Conservation (phyloP, 64 coral and sea anemone species). For the Pocillopora verrucosa region DNA sequence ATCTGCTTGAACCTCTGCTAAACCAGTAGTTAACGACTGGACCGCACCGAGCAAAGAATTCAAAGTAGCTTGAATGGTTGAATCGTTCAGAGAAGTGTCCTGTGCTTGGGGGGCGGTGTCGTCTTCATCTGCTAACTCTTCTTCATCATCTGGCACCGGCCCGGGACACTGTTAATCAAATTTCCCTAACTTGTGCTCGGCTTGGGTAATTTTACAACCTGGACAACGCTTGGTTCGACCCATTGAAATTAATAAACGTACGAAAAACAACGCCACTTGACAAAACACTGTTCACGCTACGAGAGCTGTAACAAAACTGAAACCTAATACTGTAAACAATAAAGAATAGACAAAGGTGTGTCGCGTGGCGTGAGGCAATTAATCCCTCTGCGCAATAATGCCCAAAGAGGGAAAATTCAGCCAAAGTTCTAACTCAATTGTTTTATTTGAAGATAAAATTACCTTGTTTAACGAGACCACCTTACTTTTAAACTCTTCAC, state of each 20-base stretch:
- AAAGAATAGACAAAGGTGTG: no score
- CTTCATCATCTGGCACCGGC: background rate
- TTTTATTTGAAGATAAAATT: no score
- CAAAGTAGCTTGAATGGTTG: constrained; percentile 14
- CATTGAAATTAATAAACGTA: constrained; percentile 27
- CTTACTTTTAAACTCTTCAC: no score
- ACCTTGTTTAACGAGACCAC: no score
- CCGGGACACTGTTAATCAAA: background rate
- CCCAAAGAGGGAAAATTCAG: no score
- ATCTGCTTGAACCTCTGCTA: constrained; percentile 3
- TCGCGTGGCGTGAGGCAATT: no score
- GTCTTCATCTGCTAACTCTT: background rate
- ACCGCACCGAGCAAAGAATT: constrained; percentile 11
- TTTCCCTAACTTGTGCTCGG: constrained; percentile 31
- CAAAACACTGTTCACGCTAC: no score
- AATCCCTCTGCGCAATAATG: no score
- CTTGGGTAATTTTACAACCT: constrained; percentile 12
- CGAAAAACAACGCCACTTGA: no score
- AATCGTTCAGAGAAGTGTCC: background rate
- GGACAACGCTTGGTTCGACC: constrained; percentile 35
- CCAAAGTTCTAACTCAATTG: no score
- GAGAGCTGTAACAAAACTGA: no score
- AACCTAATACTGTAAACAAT: no score
- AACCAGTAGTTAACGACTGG: constrained; percentile 1
- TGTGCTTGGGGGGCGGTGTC: background rate